Evolutionary conservation across 2,888 invertebrate species (phyloP), one percentile per base, ranked within the genome.

Genomic region (Pegoplata infirma): DNA sequence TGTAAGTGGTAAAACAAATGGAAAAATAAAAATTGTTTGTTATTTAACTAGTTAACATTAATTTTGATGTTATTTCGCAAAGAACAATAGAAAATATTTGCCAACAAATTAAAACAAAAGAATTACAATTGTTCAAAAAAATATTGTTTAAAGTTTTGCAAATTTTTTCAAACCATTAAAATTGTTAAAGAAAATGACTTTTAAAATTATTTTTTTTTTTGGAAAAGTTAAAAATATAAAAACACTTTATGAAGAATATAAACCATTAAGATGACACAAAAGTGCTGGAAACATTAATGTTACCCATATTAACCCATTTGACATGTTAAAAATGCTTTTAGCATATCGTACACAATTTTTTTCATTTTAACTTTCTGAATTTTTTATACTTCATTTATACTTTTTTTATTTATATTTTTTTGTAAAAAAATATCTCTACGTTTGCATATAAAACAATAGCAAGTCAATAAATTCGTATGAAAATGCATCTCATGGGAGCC

Each of bases 401-500:
- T 74, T 58, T 73, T 49, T 67, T 68, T 32, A 32, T 6, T 28
- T 47, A 47, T 17, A 25, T 47, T 47, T 61, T 47, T 47, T 19
- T 49, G 46, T 10, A 10, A 12, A 10, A 10, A 32, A 32, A 32
- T 32, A 67, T 36, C 68, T 71, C 71, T 61, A 44, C 55, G 75
- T 67, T 75, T 79, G 79, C 79, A 79, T 79, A 79, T 79, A 75
- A 79, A 79, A 79, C 79, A 75, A 79, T 72, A 67, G 75, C 75
- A 67, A 79, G 79, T 79, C 79, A 79, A 79, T 79, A 79, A 79
- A 79, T 79, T 79, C 56, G 46, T 61, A 71, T 67, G 68, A 71
- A 75, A 79, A 79, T 79, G 75, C 79, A 79, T 79, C 79, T 79
- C 79, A 79, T 79, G 79, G 79, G 79, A 75, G 79, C 79, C 79